A percentile compares a stretch with the other conserved stretches of the same genome.
phyloP scores from a whole-genome alignment of 2,113 vertebrate genomes.

The Urocolius indicus region DNA sequence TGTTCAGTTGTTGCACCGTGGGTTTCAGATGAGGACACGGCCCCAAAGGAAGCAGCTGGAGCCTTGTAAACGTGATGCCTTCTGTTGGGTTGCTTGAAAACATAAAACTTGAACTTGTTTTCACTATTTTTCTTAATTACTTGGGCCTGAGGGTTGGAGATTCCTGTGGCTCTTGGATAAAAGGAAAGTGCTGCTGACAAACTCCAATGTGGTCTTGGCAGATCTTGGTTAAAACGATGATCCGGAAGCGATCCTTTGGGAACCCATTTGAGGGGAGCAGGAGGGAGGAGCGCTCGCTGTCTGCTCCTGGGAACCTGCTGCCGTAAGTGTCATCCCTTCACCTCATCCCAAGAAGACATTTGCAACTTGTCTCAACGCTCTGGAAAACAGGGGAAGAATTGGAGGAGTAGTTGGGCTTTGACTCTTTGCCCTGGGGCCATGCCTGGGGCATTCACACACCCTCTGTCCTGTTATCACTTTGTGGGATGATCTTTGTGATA shows the following conservation, averaged over 20 bases:
- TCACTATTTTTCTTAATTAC: neutral
- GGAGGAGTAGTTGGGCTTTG: neutral
- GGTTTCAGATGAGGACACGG: neutral
- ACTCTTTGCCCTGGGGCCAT: neutral
- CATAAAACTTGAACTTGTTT: neutral
- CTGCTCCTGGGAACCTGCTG: slow-evolving; percentile 81
- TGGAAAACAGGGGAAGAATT: neutral
- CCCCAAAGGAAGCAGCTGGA: neutral
- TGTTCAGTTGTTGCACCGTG: neutral
- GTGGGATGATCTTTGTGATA: neutral
- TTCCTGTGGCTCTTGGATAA: neutral
- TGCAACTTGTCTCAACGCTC: neutral
- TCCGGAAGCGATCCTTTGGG: slow-evolving; percentile 96
- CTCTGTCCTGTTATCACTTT: neutral
- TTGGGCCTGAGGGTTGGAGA: neutral
- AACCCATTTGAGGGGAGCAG: slow-evolving; percentile 93
- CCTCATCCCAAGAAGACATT: fast-evolving
- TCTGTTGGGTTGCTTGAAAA: neutral
- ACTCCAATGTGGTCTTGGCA: slow-evolving; percentile 53
- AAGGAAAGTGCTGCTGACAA: neutral
- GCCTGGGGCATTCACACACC: fast-evolving
- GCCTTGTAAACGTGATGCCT: neutral
- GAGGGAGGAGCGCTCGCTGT: slow-evolving; percentile 85
- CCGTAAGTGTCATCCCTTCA: slow-evolving; percentile 77
- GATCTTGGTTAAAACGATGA: slow-evolving; percentile 98